Evolutionary conservation across 37 sponge, comb jelly and placozoan species (phyloP), one percentile per base, ranked within the genome.

Genomic region (Ephydatia muelleri): DNA sequence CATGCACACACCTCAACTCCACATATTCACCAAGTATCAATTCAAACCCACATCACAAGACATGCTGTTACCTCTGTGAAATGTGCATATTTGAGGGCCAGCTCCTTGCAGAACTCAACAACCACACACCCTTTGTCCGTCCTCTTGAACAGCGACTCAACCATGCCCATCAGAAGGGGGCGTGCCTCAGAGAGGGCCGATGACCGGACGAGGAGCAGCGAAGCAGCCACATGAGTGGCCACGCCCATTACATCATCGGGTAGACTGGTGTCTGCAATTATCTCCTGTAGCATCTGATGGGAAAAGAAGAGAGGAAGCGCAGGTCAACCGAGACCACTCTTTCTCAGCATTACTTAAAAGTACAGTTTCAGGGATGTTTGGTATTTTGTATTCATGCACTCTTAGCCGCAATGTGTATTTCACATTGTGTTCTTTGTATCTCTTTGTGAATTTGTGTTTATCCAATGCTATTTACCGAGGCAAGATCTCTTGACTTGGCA

Each of bases 141-240:
- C 66, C 69, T 26, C 67, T 21, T 57, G 76, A 67, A 66, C 68
- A 80, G 68, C 14, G n/a, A 40, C 66, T 34, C 35, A 36, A 86
- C 39, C 65, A 86, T 4, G 34, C 33, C 36, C 38, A 13, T 27
- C 8, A 65, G 64, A 27, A 37, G 80, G 30, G 66, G 25, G 30
- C 49, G 81, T 73, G 75, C 66, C 22, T 87, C 75, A 13, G 75
- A 75, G 9, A 71, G 38, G 38, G 22, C 32, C 0, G 82, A 70
- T 38, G 65, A 71, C 23, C 26, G 21, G 69, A 90, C 85, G 66
- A 90, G 78, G 5, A 90, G 30, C 14, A 90, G 72, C 12, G 91
- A 90, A 25, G 86, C 79, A 2, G 68, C 82, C 36, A 90, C 67
- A 43, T 90, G 91, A 5, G 80, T 30, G 3, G 81, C 75, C 43